Base-by-base conservation (phyloP, 2,888 invertebrate species). In the Anoncus sp. region DNA sequence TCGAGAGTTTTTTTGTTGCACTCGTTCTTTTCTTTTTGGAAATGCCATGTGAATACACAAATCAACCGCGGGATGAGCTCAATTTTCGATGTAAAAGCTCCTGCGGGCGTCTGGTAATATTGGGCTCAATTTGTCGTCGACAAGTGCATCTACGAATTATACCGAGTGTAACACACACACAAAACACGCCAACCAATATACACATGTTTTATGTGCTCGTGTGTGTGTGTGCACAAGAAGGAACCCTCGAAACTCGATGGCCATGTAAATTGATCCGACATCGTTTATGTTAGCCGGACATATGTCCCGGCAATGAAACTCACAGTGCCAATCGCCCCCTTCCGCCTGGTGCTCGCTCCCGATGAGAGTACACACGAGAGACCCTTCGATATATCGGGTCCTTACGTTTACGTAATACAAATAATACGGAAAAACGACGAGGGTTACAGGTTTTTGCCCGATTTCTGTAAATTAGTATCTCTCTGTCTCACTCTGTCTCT, bases 381-480 rank as follows among this genome's bases (percentile, higher is more conserved):
- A 27, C 65, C 73, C 69, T 65, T 55, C 69, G 7, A 7, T 53
- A 51, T 35, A 27, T 18, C 2, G 14, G 7, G 22, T 71, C 60
- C 49, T 57, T 45, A 12, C 38, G 27, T 53, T 18, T 16, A 7
- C 16, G 47, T 59, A 69, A 53, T 59, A 69, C 72, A 72, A 72
- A 75, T 66, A 77, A 72, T 47, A 49, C 43, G 35, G 55, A 69
- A 59, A 35, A 57, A 55, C n/a, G 38, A 47, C 51, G 40, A 27
- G 43, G 14, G 38, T 38, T 40, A 62, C 55, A 51, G 75, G 60
- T 79, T 45, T 69, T 79, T 65, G 22, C 67, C 55, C 45, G 45
- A 75, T 79, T 79, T 79, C 51, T 67, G 57, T 51, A 79, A 79
- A 79, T 72, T 72, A 59, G 55, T 72, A 9, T n/a, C 66, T 40